Base-by-base conservation (phyloP, 64 coral and sea anemone species). In the Pachyseris speciosa region DNA sequence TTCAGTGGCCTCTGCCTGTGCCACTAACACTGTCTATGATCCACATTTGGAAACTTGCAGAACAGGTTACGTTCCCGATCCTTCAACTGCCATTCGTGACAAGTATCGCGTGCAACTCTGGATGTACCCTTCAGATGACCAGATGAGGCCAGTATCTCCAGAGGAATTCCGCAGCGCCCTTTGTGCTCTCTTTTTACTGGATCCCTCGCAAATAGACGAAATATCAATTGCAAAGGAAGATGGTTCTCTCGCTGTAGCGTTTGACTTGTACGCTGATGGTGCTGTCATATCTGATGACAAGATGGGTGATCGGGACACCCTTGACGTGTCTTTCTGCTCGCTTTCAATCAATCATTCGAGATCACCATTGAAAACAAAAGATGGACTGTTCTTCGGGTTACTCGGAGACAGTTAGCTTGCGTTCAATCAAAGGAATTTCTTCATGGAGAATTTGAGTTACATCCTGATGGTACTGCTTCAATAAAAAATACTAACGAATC, bases 341-440 rank as follows among this genome's bases (percentile, higher is more conserved):
- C 51, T 37, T 92, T 83, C 31, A 85, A 93, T 26, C 7, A 76
- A 13, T 86, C 91, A 28, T 97, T 97, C 41, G 11, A 67, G 3
- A 37, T 97, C 61, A 43, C 22, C 36, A 97, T 97, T 89, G 20
- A 10, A 26, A 69, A 37, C 41, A 63, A 52, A 2, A 86, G 55
- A 22, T 97, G 95, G 95, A 25, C 10, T n/a, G 91, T 93, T 15
- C 33, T 97, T 26, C 89, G 84, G 13, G 20, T 97, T 27, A 97
- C 95, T 33, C 83, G 84, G 43, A 78, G 91, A 19, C 84, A 87
- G 61, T 41, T 97, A 36, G 32, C 86, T 10, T 97, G 95, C 36
- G 78, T 79, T 2, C 75, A 90, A 60, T 80, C 87, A 53, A 86
- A 90, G 37, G 89, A 67, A 17, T 97, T 86, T 64, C 16, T 43